Evolutionary conservation across 2,888 invertebrate species (phyloP).

Genomic region (Mimumesa dahlbomi): DNA sequence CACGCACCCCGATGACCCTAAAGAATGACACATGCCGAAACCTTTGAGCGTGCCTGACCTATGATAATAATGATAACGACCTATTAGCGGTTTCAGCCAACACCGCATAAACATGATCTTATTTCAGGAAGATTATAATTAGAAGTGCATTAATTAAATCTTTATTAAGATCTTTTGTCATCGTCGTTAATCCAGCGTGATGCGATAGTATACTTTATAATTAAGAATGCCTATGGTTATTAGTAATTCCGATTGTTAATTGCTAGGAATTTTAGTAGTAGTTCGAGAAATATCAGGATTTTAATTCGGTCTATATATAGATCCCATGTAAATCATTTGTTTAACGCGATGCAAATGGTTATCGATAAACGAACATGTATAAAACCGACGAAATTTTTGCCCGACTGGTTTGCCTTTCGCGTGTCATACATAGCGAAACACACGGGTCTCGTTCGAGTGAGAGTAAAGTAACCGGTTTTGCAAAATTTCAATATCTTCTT

Average conservation of each 20-base stretch:
- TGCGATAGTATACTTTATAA: too few relatives aligned
- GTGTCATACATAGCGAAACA: background rate
- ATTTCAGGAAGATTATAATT: constrained; percentile 8
- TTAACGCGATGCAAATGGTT: too few relatives aligned
- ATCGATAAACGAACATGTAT: background rate
- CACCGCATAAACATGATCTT: constrained; percentile 8
- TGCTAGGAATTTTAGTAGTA: too few relatives aligned
- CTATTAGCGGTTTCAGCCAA: background rate
- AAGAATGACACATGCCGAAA: constrained; percentile 34
- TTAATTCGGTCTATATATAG: too few relatives aligned
- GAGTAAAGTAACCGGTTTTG: constrained; percentile 38
- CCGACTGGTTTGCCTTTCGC: constrained; percentile 33
- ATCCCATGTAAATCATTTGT: too few relatives aligned
- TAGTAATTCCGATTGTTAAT: too few relatives aligned
- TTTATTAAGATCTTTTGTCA: too few relatives aligned
- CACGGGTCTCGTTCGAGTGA: background rate
- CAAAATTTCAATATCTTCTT: constrained; percentile 47
- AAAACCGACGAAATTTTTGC: constrained; percentile 4
- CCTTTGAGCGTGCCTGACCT: constrained; percentile 55
- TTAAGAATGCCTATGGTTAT: too few relatives aligned
- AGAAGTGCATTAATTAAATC: background rate
- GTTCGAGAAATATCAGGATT: too few relatives aligned
- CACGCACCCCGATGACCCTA: constrained; percentile 33
- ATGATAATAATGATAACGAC: constrained; percentile 43
- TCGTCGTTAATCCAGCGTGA: too few relatives aligned